These are phyloP conservation scores for Acrocephalus scirpaceus DNA, from an alignment of 2,797 vertebrate genomes.

Conservation along the genomic window DNA sequence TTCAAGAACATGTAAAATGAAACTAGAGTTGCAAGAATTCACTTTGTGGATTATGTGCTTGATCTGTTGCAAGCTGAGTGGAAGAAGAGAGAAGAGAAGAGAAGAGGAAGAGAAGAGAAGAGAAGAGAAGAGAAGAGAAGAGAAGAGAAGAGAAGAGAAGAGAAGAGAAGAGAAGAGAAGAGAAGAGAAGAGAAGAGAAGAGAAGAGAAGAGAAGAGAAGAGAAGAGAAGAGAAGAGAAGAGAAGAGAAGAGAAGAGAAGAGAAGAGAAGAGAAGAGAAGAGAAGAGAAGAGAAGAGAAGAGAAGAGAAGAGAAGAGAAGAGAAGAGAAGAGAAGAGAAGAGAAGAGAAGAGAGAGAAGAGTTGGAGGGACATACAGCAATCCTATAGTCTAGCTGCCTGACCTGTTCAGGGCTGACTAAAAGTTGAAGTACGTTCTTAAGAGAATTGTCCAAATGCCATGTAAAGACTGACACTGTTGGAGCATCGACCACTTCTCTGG, in stretches of 20 bases:
- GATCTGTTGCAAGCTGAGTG: background rate
- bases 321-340: no score
- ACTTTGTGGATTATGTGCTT: background rate
- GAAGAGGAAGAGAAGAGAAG: background rate
- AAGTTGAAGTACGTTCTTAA: background rate
- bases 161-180: background rate
- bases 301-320: background rate
- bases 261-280: background rate
- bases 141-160: background rate
- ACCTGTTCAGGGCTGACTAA: background rate
- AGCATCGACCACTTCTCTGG: fast-evolving
- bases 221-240: background rate
- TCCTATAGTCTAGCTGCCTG: background rate
- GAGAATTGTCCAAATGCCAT: background rate
- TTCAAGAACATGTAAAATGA: background rate
- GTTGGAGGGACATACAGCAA: fast-evolving
- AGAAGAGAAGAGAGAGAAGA: no score
- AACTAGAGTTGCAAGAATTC: background rate
- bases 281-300: background rate
- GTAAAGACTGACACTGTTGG: background rate
- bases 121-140: background rate
- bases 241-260: background rate
- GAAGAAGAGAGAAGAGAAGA: background rate
- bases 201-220: no score
- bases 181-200: no score